Evolutionary conservation across 2,797 vertebrate species (phyloP), one percentile per base, ranked within the genome.

Genomic region (Margarornis squamiger): DNA sequence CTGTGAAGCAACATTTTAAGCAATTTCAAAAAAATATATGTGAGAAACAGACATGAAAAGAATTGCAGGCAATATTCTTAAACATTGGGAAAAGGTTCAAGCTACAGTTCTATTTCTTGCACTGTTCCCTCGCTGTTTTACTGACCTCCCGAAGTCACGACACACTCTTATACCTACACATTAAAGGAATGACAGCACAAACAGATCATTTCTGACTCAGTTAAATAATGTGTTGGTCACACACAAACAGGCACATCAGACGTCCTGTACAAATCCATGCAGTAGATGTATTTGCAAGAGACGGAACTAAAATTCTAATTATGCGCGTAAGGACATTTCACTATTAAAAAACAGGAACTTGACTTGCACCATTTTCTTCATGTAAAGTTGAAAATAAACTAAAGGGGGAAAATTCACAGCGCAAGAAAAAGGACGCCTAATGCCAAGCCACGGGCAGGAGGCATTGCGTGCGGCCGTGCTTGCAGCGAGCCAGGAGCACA

Each of bases 151-250:
- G 30, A 9, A 12, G 8, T 45, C 26, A 23, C 0, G 0, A 39
- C 0, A 0, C 9, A 24, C 6, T 27, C 29, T 30, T 45, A 14
- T 0, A 26, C 4, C 1, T 1, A 32, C 2, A 6, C 2, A 1
- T 23, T 39, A 11, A 21, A 52, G 14, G 30, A 68, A 21, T 5
- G 19, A n/a, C 68, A 79, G 45, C 9, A 30, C 5, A 58, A 52
- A 71, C 1, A 17, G 1, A 10, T 8, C 0, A 4, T 21, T 63
- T 49, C 19, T 30, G 14, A 73, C 5, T 14, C 2, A 84, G 19
- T 46, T 12, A 34, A 80, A 76, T 67, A 23, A 18, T 2, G 4
- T 14, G 26, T 30, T 15, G 2, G 5, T 3, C 24, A 22, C 6
- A 19, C 13, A 15, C 5, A n/a, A 2, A 39, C 1, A 7, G 16